Conservation (phyloP, 92 coral and sea anemone genomes). For the Anthopleura xanthogrammica region DNA sequence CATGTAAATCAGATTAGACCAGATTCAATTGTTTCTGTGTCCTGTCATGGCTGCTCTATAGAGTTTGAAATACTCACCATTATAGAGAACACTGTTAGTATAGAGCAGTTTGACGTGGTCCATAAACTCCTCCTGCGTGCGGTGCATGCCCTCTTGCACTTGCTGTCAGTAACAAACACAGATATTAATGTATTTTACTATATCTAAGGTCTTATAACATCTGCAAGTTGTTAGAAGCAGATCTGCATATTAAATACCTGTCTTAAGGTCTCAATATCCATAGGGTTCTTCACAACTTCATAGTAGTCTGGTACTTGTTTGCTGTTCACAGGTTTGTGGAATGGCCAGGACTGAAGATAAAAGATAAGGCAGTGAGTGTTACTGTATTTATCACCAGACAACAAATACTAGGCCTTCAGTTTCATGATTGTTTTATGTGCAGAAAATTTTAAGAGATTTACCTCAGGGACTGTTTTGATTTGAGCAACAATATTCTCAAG, state of each 20-base stretch:
- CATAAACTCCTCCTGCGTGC: slow-evolving; percentile 87
- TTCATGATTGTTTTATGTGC: too few species aligned
- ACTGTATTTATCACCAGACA: not conserved
- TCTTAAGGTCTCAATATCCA: slow-evolving; percentile 88
- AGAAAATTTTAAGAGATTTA: slow-evolving; percentile 30
- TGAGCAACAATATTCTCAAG: slow-evolving; percentile 90
- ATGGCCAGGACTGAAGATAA: slow-evolving; percentile 84
- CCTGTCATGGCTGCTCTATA: not conserved
- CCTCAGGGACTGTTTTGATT: slow-evolving; percentile 90
- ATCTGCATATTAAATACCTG: slow-evolving; percentile 47
- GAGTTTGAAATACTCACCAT: slow-evolving; percentile 55
- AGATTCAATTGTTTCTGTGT: too few species aligned
- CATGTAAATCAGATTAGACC: not conserved
- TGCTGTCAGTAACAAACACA: slow-evolving; percentile 46
- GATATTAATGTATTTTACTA: not conserved
- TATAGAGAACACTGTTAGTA: slow-evolving; percentile 81
- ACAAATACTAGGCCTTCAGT: too few species aligned
- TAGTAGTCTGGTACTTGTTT: slow-evolving; percentile 97
- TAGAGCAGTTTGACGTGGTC: slow-evolving; percentile 78
- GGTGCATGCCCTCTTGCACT: slow-evolving; percentile 86
- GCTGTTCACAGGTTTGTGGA: slow-evolving; percentile 87
- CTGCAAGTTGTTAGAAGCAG: not conserved
- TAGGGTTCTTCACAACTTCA: slow-evolving; percentile 90
- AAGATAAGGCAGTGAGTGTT: not conserved
- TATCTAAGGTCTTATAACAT: not conserved